These are phyloP conservation scores for Drosophila albomicans DNA, from an alignment of 1,140 invertebrate species.

Conservation along the genomic window DNA sequence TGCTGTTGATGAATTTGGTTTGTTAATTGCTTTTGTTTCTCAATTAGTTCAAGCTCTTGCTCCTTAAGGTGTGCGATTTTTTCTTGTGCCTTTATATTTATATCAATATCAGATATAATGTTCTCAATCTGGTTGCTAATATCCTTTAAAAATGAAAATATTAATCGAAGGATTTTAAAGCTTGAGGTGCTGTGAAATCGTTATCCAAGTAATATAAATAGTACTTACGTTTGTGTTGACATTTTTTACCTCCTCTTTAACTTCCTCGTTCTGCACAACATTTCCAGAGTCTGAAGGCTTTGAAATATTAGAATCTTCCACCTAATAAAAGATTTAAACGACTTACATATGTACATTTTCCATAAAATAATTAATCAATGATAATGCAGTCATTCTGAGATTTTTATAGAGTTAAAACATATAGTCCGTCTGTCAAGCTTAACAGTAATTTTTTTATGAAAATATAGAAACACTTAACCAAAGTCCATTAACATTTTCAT, in stretches of 20 bases:
- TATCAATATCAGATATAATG: conserved; percentile 88
- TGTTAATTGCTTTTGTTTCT: conserved; percentile 71
- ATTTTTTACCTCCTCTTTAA: neutral
- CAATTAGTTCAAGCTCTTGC: conserved; percentile 62
- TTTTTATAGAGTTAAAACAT: too few species aligned
- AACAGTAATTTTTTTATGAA: too few species aligned
- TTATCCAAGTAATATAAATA: neutral
- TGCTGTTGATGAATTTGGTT: conserved; percentile 73
- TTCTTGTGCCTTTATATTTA: conserved; percentile 85
- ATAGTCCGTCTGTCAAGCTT: too few species aligned
- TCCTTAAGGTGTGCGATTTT: conserved; percentile 67
- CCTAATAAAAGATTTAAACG: neutral
- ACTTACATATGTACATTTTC: too few species aligned
- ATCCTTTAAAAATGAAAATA: conserved; percentile 81
- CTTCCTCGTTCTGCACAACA: neutral
- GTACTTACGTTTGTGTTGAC: neutral
- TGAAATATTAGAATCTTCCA: neutral
- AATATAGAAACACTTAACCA: neutral
- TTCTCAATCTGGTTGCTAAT: conserved; percentile 87
- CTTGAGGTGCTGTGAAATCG: neutral
- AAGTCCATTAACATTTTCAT: neutral
- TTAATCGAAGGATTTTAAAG: neutral
- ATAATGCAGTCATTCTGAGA: too few species aligned
- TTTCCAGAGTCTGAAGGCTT: neutral
- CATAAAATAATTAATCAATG: too few species aligned